These are phyloP conservation scores for Orthonychiurus folsomi DNA, from an alignment of 2,888 invertebrate species.

Conservation along the genomic window DNA sequence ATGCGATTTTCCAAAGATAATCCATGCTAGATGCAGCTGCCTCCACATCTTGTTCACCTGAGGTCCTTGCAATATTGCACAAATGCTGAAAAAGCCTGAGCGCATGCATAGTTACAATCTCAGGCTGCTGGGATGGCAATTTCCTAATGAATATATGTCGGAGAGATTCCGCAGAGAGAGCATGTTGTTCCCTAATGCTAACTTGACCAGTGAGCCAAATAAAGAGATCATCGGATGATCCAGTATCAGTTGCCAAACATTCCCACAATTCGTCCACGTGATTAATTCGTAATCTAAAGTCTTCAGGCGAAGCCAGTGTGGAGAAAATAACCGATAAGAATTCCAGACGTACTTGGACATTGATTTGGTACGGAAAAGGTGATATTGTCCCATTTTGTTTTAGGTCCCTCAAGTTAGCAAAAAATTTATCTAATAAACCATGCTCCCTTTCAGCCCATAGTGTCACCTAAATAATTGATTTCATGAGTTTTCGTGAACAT, in stretches of 20 bases:
- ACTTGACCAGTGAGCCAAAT: constrained; percentile 88
- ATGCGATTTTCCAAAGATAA: constrained; percentile 87
- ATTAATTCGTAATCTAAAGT: constrained; percentile 71
- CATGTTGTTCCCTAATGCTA: constrained; percentile 79
- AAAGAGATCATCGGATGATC: constrained; percentile 84
- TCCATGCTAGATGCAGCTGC: constrained; percentile 70
- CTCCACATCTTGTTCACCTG: constrained; percentile 46
- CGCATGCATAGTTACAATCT: constrained; percentile 72
- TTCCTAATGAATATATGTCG: constrained; percentile 80
- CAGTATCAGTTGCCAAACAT: constrained; percentile 73
- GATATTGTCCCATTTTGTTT: constrained; percentile 47
- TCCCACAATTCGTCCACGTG: constrained; percentile 88
- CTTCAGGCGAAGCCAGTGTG: constrained; percentile 77
- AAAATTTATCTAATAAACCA: constrained; percentile 86
- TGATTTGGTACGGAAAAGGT: constrained; percentile 67
- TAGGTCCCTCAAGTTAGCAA: constrained; percentile 74
- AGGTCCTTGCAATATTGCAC: constrained; percentile 66
- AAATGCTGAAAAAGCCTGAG: constrained; percentile 83
- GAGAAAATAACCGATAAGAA: constrained; percentile 89
- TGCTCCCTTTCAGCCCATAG: constrained; percentile 89
- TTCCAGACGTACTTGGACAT: constrained; percentile 81
- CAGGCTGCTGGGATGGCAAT: constrained; percentile 76
- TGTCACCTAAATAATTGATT: constrained; percentile 52
- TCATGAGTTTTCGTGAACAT: neutral
- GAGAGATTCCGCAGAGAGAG: constrained; percentile 74